These are phyloP conservation scores for Epinephelus coioides DNA, from an alignment of 2,797 vertebrate species.

Conservation along the genomic window DNA sequence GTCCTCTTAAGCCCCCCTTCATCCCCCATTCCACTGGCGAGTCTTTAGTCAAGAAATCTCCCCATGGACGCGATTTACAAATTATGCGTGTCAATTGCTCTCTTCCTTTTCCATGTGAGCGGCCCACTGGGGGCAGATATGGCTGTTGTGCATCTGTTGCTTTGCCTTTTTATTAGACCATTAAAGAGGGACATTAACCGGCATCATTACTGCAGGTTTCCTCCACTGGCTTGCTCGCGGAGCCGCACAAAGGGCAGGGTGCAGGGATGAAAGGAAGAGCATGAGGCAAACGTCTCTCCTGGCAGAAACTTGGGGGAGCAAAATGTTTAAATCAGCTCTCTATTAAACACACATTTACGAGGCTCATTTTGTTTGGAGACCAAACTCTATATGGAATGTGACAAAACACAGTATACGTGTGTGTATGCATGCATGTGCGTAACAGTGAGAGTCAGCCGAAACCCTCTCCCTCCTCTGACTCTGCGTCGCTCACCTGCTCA, in stretches of 20 bases:
- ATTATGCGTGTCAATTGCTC: constrained; percentile 75
- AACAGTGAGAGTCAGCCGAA: constrained; percentile 45
- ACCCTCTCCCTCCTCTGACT: constrained; percentile 43
- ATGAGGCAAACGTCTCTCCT: constrained; percentile 63
- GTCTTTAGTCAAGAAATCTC: constrained; percentile 54
- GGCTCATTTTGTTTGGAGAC: constrained; percentile 77
- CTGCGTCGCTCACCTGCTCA: constrained; percentile 70
- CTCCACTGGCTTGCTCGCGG: constrained; percentile 68
- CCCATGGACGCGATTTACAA: constrained; percentile 69
- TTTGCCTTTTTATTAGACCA: constrained; percentile 79
- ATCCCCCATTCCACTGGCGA: constrained; percentile 3
- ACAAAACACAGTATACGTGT: constrained; percentile 65
- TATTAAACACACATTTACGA: constrained; percentile 80
- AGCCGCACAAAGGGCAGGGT: constrained; percentile 75
- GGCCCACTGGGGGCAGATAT: constrained; percentile 70
- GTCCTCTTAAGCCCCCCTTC: constrained; percentile 14
- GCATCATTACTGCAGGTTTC: constrained; percentile 81
- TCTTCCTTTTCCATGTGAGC: constrained; percentile 75
- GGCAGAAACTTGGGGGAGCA: constrained; percentile 56
- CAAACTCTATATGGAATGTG: constrained; percentile 70
- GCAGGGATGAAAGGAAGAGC: constrained; percentile 75
- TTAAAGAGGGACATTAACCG: constrained; percentile 79
- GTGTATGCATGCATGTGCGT: constrained; percentile 30
- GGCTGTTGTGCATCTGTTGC: constrained; percentile 81
- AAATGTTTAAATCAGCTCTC: constrained; percentile 77